Conservation (phyloP, 1,140 invertebrate species). For the Macrobrachium rosenbergii region DNA sequence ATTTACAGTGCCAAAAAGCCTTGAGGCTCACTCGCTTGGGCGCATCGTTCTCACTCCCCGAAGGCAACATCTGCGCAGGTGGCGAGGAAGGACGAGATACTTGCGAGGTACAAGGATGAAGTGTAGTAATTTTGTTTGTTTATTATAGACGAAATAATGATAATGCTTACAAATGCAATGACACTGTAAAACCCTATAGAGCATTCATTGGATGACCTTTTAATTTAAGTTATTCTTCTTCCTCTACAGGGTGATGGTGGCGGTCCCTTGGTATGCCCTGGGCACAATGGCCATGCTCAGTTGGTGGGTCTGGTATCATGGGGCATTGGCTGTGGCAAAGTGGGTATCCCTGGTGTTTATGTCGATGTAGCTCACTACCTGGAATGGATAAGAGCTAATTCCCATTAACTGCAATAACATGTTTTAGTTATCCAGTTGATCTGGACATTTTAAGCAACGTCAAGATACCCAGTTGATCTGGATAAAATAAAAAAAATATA, state of each 20-base stretch:
- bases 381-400: conserved; percentile 80
- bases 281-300: conserved; percentile 82
- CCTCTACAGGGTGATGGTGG: conserved; percentile 82
- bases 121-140: background rate
- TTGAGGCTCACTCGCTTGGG: conserved; percentile 73
- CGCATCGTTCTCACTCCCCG: conserved; percentile 70
- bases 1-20: conserved; percentile 70
- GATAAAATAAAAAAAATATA: too few relatives aligned
- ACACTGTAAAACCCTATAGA: background rate
- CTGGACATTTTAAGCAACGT: background rate
- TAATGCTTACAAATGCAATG: background rate
- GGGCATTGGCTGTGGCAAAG: conserved; percentile 87
- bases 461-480: background rate
- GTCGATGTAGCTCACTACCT: conserved; percentile 87
- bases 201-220: background rate
- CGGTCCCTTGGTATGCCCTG: conserved; percentile 90
- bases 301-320: conserved; percentile 90
- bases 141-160: background rate
- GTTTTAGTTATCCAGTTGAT: background rate
- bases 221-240: background rate
- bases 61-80: conserved; percentile 89
- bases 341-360: conserved; percentile 90
- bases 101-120: conserved; percentile 68
- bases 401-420: background rate
- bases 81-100: conserved; percentile 92